These are phyloP conservation scores for Cossypha caffra DNA, from an alignment of 2,797 vertebrate species.

Conservation along the genomic window DNA sequence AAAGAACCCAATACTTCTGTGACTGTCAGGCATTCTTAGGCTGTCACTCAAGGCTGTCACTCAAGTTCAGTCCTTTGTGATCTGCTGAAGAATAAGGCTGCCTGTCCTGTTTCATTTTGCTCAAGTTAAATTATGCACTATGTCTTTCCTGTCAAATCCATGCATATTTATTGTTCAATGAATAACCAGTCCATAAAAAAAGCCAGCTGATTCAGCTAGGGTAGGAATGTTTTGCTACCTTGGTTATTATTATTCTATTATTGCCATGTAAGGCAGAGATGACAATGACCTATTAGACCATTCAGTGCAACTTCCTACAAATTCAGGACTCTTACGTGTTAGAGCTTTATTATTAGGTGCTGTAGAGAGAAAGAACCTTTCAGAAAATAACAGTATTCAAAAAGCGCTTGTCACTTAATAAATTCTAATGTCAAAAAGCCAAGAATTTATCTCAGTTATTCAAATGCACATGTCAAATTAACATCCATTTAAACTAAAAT, in stretches of 20 bases:
- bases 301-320: neutral
- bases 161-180: conserved; percentile 16
- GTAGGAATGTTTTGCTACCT: neutral
- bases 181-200: conserved; percentile 18
- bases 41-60: neutral
- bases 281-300: conserved; percentile 23
- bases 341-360: neutral
- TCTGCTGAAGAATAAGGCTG: neutral
- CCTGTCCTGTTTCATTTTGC: neutral
- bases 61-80: conserved; percentile 12
- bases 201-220: neutral
- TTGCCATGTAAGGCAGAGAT: neutral
- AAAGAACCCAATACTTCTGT: neutral
- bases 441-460: conserved; percentile 28
- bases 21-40: neutral
- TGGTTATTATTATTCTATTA: conserved; percentile 4
- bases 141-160: neutral
- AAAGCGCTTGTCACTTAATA: neutral
- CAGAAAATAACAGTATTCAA: neutral
- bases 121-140: conserved; percentile 17
- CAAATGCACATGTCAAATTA: conserved; percentile 33
- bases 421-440: conserved; percentile 7
- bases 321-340: neutral
- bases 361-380: conserved; percentile 3
- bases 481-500: conserved; percentile 44